Base-by-base conservation (phyloP, 2,888 invertebrate genomes). In the Thecophora atra region DNA sequence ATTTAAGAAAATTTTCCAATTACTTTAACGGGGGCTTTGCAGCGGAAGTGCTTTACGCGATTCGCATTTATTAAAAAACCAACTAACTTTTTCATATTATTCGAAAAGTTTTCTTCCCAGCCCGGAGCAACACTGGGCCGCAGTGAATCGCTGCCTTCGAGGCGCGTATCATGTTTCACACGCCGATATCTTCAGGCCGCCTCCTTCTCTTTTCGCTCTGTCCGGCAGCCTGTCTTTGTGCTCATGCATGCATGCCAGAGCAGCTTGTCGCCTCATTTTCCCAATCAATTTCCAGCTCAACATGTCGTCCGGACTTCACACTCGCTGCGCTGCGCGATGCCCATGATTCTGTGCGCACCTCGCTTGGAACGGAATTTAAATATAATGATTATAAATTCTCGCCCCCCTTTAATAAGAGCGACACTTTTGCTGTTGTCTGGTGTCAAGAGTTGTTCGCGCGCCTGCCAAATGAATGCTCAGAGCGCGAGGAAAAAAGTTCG, bases 331-430 rank as follows among this genome's bases (percentile, higher is more conserved):
- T 26, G 26, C 65, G 64, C 47, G 15, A 8, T 26, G 26, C 65
- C 17, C 21, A 51, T 67, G 42, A 15, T 64, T 37, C 64, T 64
- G 26, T 13, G 47, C 52, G 26, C 28, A 37, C 51, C n/a, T 47
- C 42, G 52, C 67, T 58, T 56, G 51, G 72, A 67, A 70, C 56
- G 72, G 73, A 75, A 76, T 75, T 77, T 74, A 74, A 74, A 74
- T 75, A 72, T 74, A 76, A 74, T 75, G 75, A 74, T 74, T 74
- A 76, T 77, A 77, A 77, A 77, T 77, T 75, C 75, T 77, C 77
- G 77, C 77, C 77, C 76, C 76, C 77, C 76, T 77, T 74, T 54
- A 76, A 77, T 69, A 58, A 58, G 68, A 54, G 71, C 75, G 72
- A 70, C 74, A 77, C 72, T 71, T 76, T 74, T 73, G 72, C 74